Conservation (phyloP, 23 tunicate genomes). For the Diplosoma virens region DNA sequence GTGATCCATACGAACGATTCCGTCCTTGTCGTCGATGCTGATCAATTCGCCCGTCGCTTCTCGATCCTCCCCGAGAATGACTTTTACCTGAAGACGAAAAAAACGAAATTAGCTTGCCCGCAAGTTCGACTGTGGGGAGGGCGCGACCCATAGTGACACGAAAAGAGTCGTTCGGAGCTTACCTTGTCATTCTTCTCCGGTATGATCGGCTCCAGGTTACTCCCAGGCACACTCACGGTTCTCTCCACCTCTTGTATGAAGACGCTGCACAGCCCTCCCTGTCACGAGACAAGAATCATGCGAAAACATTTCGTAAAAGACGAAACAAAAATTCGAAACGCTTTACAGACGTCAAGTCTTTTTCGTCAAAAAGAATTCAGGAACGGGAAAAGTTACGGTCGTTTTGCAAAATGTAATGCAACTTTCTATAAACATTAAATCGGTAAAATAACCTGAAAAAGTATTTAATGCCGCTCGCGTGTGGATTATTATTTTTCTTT, state of each 20-base stretch:
- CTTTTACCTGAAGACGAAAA: conserved; percentile 71
- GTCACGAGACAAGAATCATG: neutral
- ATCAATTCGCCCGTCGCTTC: conserved; percentile 94
- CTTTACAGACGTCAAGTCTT: neutral
- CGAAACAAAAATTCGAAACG: neutral
- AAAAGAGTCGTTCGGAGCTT: too few relatives aligned
- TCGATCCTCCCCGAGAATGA: conserved; percentile 93
- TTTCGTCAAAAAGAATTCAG: too few relatives aligned
- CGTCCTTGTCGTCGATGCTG: conserved; percentile 98
- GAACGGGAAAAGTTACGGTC: too few relatives aligned
- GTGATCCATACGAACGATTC: conserved; percentile 97
- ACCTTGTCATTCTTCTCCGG: conserved; percentile 97
- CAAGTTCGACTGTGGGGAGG: too few relatives aligned
- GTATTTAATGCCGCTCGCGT: too few relatives aligned
- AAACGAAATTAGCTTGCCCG: too few relatives aligned
- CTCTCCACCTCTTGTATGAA: conserved; percentile 71
- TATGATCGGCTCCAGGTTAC: conserved; percentile 74
- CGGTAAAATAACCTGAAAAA: too few relatives aligned
- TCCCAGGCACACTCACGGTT: conserved; percentile 89
- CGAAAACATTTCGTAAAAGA: neutral
- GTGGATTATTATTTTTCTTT: too few relatives aligned
- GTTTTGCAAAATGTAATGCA: too few relatives aligned
- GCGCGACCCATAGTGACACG: too few relatives aligned
- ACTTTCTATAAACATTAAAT: too few relatives aligned
- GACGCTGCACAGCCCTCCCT: conserved; percentile 94